phyloP scores from a whole-genome alignment of 2,888 invertebrate genomes.

The Kuschelorhynchus macadamiae region DNA sequence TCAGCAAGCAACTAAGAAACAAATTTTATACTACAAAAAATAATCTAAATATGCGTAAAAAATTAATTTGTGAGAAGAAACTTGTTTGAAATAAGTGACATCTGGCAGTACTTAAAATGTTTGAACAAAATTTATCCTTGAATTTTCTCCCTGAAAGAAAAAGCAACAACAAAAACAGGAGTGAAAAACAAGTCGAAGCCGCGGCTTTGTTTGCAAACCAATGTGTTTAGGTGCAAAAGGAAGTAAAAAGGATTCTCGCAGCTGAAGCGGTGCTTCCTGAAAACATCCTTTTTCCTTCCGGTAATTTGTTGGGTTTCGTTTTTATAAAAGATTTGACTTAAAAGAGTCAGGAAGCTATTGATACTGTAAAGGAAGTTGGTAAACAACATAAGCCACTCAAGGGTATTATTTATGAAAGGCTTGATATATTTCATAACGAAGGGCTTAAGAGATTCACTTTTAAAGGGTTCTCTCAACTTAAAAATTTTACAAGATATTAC shows the following conservation, averaged over 20 bases:
- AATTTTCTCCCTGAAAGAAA: slow-evolving; percentile 25
- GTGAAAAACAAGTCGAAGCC: slow-evolving; percentile 53
- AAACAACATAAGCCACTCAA: slow-evolving; percentile 46
- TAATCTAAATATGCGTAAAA: too few species aligned
- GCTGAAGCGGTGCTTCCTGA: slow-evolving; percentile 46
- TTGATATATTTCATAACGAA: slow-evolving; percentile 11
- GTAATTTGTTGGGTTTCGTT: slow-evolving; percentile 47
- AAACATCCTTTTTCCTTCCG: slow-evolving; percentile 46
- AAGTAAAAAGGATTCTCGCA: slow-evolving; percentile 50
- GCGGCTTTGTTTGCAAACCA: slow-evolving; percentile 51
- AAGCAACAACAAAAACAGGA: slow-evolving; percentile 35
- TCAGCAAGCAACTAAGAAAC: too few species aligned
- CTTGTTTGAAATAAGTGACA: too few species aligned
- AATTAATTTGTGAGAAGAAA: too few species aligned
- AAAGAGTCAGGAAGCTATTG: slow-evolving; percentile 49
- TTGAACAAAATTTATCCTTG: slow-evolving; percentile 1
- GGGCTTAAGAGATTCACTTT: background rate
- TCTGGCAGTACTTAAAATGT: background rate
- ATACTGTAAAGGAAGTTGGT: slow-evolving; percentile 42
- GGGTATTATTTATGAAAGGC: slow-evolving; percentile 34
- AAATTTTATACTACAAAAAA: too few species aligned
- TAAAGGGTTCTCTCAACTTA: too few species aligned
- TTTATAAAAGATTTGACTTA: slow-evolving; percentile 47
- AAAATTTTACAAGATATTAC: too few species aligned
- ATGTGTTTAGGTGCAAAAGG: slow-evolving; percentile 54